These are phyloP conservation scores for Borostomias antarcticus DNA, from an alignment of 2,797 vertebrate genomes.

Conservation along the genomic window DNA sequence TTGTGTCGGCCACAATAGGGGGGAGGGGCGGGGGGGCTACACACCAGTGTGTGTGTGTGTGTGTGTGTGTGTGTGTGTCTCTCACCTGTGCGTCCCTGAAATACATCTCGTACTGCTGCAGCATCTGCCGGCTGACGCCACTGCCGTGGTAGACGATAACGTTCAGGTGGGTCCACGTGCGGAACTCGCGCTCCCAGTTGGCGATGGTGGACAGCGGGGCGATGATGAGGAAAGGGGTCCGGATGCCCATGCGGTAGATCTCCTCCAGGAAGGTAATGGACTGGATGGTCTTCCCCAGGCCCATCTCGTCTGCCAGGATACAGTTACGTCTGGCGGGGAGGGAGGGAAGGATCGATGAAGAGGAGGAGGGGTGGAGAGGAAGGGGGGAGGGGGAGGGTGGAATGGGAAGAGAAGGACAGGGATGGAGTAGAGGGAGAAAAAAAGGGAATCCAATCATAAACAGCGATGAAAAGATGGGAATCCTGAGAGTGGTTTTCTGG, in stretches of 20 bases:
- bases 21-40: background rate
- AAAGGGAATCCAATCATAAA: slow-evolving; percentile 46
- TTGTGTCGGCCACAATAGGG: background rate
- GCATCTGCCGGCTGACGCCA: slow-evolving; percentile 97
- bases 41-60: background rate
- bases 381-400: slow-evolving; percentile 19
- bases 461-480: too few relatives aligned
- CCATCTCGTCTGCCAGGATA: slow-evolving; percentile 99
- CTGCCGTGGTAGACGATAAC: slow-evolving; percentile 98
- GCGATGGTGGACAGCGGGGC: slow-evolving; percentile 97
- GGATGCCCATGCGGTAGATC: slow-evolving; percentile 88
- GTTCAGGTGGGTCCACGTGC: slow-evolving; percentile 94
- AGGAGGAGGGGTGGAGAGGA: slow-evolving; percentile 21
- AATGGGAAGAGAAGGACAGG: slow-evolving; percentile 1
- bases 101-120: slow-evolving; percentile 99
- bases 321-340: slow-evolving; percentile 87
- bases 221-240: slow-evolving; percentile 95
- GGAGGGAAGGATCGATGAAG: slow-evolving; percentile 1
- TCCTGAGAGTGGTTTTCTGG: too few relatives aligned
- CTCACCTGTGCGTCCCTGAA: slow-evolving; percentile 94
- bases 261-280: slow-evolving; percentile 98
- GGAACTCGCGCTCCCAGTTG: slow-evolving; percentile 98
- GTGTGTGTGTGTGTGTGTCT: background rate
- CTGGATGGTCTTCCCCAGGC: slow-evolving; percentile 98
- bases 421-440: slow-evolving; percentile 28